These are phyloP conservation scores for Hypotaenidia okinawae DNA, from an alignment of 2,797 vertebrate species.

Conservation along the genomic window DNA sequence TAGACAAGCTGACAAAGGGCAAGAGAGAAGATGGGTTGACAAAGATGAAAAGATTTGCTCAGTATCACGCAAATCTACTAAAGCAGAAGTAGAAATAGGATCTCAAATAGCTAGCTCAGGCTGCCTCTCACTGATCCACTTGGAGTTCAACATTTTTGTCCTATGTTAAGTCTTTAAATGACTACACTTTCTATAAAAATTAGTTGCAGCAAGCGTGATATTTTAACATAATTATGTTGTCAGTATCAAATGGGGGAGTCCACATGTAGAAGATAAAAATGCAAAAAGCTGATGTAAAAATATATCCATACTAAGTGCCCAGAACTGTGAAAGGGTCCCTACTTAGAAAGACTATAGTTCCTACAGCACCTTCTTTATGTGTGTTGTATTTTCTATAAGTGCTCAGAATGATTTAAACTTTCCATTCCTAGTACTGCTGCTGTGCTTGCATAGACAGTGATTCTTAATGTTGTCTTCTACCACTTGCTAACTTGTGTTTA, in stretches of 20 bases:
- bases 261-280: background rate
- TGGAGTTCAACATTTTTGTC: background rate
- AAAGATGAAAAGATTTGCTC: background rate
- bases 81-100: background rate
- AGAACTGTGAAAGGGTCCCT: background rate
- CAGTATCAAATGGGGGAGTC: background rate
- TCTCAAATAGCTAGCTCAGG: background rate
- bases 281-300: background rate
- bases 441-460: background rate
- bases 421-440: background rate
- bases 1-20: background rate
- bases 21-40: background rate
- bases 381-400: background rate
- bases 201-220: background rate
- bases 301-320: background rate
- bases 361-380: background rate
- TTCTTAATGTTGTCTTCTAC: background rate
- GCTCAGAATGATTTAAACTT: background rate
- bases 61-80: background rate
- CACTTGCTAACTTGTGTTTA: background rate
- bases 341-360: background rate
- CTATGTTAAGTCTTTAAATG: background rate
- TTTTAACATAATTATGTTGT: background rate
- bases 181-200: background rate
- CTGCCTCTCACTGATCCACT: background rate